Evolutionary conservation across 2,888 invertebrate species (phyloP), one percentile per base, ranked within the genome.

Genomic region (Pedicia rivosa): DNA sequence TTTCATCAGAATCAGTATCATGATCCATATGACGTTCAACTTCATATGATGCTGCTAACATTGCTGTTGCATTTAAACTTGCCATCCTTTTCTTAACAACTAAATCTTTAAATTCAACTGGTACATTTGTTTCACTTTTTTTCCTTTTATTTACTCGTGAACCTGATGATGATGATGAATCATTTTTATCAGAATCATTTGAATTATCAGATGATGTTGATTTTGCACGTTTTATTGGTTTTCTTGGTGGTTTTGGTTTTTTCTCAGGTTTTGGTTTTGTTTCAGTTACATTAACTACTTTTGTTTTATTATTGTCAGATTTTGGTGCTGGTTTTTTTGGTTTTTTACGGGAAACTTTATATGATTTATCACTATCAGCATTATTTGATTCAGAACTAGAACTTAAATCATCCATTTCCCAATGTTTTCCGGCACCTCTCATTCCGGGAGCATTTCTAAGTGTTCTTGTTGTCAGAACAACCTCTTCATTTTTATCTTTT

Each of bases 61-160:
- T 88, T 14, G 90, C 90, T 24, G 82, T 79, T 10, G 90, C 90
- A 57, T 90, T 90, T 20, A 90, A 63, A 54, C 86, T 86, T 14
- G 90, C 90, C 87, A 90, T 87, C 20, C 90, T 71, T 55, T 88
- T 90, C 47, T 81, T 72, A 12, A 87, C 86, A 5, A 87, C 78
- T 74, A 86, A 83, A 47, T 86, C 86, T 50, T 82, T 82, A 33
- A 86, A 64, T 50, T 84, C 84, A 0, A 54, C 55, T 13, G 56
- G 55, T 15, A 24, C 26, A 15, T 34, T 24, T 6, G 29, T n/a
- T 37, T 31, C 19, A 26, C 4, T n/a, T 8, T 20, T 36, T 43
- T 39, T 37, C 49, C 41, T 38, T 24, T 36, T 40, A 14, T 31
- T 41, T 31, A 10, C 13, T 2, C 3, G 14, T n/a, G 24, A 22